Evolutionary conservation across 2,113 vertebrate species (phyloP).

Genomic region (Bujurquina vittata): DNA sequence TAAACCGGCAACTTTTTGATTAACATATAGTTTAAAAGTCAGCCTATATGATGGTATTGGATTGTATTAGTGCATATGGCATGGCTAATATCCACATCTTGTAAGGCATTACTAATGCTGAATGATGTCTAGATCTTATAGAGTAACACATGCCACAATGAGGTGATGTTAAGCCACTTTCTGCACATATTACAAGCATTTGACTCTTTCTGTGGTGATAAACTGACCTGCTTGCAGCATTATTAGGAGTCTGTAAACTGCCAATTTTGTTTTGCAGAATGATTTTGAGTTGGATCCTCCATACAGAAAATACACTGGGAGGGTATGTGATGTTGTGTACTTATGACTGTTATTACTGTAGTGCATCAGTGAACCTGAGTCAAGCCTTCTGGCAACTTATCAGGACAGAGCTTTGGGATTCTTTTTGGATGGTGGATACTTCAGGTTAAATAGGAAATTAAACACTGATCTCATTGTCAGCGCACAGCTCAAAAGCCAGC

Average conservation of each 20-base stretch:
- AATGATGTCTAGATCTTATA: background rate
- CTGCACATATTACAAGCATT: background rate
- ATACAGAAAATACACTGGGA: background rate
- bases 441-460: background rate
- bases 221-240: background rate
- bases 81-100: background rate
- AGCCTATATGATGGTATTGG: background rate
- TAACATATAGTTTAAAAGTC: background rate
- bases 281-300: background rate
- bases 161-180: background rate
- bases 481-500: background rate
- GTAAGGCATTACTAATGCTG: background rate
- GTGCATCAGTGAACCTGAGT: background rate
- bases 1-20: background rate
- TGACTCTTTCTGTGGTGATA: background rate
- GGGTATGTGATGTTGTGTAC: background rate
- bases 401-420: background rate
- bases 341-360: background rate
- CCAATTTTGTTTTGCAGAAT: background rate
- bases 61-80: background rate
- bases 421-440: background rate
- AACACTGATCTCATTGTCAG: no score
- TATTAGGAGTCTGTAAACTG: background rate
- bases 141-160: background rate
- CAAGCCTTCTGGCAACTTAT: background rate